Conservation (phyloP, 2,113 vertebrate genomes). For the Xerus inauris region DNA sequence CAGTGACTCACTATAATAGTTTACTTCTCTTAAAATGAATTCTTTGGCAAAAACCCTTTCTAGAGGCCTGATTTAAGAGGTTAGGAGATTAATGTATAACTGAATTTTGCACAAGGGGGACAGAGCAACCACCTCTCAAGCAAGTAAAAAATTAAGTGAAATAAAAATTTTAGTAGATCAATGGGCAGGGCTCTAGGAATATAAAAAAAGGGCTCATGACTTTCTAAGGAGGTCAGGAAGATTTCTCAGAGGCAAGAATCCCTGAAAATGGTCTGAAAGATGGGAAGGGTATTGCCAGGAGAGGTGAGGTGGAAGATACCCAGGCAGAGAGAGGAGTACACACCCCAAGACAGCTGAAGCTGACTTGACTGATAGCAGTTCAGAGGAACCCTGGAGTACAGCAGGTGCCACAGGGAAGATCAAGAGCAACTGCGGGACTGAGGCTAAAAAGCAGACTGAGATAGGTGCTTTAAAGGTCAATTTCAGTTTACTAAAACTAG, state of each 20-base stretch:
- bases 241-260: not conserved
- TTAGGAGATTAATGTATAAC: not conserved
- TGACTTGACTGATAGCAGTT: not conserved
- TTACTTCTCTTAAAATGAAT: constrained; percentile 48
- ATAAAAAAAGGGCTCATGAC: not conserved
- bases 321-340: not conserved
- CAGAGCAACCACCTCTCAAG: not conserved
- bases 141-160: not conserved
- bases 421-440: not conserved
- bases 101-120: not conserved
- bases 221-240: not conserved
- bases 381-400: not conserved
- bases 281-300: not conserved
- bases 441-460: not conserved
- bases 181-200: not conserved
- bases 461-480: not conserved
- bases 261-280: not conserved
- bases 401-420: not conserved
- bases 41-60: not conserved
- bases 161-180: not conserved
- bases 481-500: not conserved
- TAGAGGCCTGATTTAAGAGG: not conserved
- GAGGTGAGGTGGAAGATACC: fast-evolving
- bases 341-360: not conserved
- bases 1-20: not conserved